Percentiles rank a stretch among this genome's conserved stretches.
Evolutionary conservation across 2,888 invertebrate species (phyloP).

Genomic region (Ichneumoninae sp.): DNA sequence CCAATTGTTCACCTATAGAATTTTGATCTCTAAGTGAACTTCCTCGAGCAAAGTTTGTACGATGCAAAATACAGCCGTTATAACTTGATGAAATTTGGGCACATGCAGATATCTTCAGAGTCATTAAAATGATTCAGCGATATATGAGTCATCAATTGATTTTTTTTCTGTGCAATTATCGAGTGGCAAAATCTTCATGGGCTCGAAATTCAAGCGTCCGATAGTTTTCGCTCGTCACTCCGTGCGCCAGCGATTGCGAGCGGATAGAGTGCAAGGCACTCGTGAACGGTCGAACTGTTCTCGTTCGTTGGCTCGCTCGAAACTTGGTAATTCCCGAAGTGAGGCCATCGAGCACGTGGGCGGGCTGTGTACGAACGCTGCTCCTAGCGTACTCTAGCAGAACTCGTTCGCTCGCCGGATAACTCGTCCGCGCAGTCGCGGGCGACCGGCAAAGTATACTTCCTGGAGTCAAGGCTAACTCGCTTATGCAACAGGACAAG

Average conservation of each 20-base stretch:
- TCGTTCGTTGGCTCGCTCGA: slow-evolving; percentile 37
- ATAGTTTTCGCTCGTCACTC: neutral
- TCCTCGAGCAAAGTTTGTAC: no score
- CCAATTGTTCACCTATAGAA: no score
- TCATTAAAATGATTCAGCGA: neutral
- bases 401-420: slow-evolving; percentile 15
- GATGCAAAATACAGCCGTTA: no score
- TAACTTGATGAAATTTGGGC: no score
- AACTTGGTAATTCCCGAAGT: slow-evolving; percentile 54
- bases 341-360: slow-evolving; percentile 61
- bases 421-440: slow-evolving; percentile 36
- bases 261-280: slow-evolving; percentile 45
- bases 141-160: slow-evolving; percentile 30
- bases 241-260: slow-evolving; percentile 41
- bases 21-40: no score
- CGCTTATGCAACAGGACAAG: slow-evolving; percentile 82
- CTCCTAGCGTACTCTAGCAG: slow-evolving; percentile 32
- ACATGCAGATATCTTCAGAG: no score
- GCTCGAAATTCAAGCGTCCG: slow-evolving; percentile 36
- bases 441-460: slow-evolving; percentile 75
- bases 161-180: slow-evolving; percentile 11
- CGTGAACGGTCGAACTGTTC: slow-evolving; percentile 52
- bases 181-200: slow-evolving; percentile 16
- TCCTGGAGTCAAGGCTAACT: slow-evolving; percentile 82
- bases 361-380: slow-evolving; percentile 37